phyloP scores from a whole-genome alignment of 2,113 vertebrate genomes.

The Mobula birostris region DNA sequence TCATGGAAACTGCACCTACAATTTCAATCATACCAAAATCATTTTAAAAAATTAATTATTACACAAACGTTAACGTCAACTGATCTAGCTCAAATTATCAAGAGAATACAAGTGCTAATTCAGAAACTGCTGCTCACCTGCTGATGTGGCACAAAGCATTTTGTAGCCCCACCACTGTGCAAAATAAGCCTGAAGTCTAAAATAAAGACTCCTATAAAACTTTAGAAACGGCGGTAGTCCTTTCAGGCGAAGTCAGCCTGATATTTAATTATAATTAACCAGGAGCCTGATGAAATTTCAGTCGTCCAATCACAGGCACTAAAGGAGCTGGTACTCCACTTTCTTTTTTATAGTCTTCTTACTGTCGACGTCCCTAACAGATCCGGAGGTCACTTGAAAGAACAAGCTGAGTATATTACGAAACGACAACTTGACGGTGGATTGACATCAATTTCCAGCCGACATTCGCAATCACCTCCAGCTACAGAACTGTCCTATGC shows the following conservation, averaged over 20 bases:
- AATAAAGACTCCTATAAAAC: not conserved
- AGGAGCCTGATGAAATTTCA: slow-evolving; percentile 70
- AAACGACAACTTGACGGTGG: slow-evolving; percentile 38
- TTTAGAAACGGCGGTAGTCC: slow-evolving; percentile 32
- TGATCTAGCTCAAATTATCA: not conserved
- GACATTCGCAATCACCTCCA: not conserved
- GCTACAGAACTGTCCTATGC: slow-evolving; percentile 35
- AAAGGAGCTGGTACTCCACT: slow-evolving; percentile 9
- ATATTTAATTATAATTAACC: slow-evolving; percentile 65
- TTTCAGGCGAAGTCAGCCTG: slow-evolving; percentile 56
- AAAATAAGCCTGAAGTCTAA: slow-evolving; percentile 32
- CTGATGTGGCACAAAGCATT: slow-evolving; percentile 61
- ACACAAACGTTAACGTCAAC: not conserved
- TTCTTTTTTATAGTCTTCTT: slow-evolving; percentile 39
- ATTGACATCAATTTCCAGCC: not conserved
- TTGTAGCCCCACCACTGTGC: slow-evolving; percentile 43
- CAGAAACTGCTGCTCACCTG: slow-evolving; percentile 52
- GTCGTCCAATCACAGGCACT: slow-evolving; percentile 47
- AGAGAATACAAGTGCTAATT: not conserved
- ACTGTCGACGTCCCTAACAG: slow-evolving; percentile 30
- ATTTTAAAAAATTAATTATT: slow-evolving; percentile 12
- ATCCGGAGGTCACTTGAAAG: not conserved
- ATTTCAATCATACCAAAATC: not conserved
- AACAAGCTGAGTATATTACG: not conserved
- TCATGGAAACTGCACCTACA: not conserved